phyloP scores from a whole-genome alignment of 2,113 vertebrate species.

The Plestiodon gilberti region DNA sequence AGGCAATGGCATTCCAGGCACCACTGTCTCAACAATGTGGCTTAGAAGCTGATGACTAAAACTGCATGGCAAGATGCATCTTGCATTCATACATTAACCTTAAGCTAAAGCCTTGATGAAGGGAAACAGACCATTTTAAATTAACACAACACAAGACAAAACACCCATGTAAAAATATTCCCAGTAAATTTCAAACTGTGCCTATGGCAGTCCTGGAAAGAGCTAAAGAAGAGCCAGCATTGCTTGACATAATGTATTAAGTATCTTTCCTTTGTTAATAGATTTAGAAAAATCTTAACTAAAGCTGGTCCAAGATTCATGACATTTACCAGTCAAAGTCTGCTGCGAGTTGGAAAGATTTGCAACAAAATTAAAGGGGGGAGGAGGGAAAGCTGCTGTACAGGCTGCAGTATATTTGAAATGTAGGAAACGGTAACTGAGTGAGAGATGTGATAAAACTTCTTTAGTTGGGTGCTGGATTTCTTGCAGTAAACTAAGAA shows the following conservation, averaged over 20 bases:
- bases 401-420: slow-evolving; percentile 55
- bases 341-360: slow-evolving; percentile 60
- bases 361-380: slow-evolving; percentile 59
- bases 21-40: slow-evolving; percentile 62
- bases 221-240: slow-evolving; percentile 52
- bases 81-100: slow-evolving; percentile 73
- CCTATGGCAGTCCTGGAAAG: slow-evolving; percentile 58
- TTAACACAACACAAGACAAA: slow-evolving; percentile 51
- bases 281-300: slow-evolving; percentile 69
- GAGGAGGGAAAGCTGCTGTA: slow-evolving; percentile 48
- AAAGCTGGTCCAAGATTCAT: slow-evolving; percentile 58
- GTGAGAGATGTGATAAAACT: slow-evolving; percentile 69
- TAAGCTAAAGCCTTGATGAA: slow-evolving; percentile 69
- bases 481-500: slow-evolving; percentile 67
- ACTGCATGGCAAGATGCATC: slow-evolving; percentile 67
- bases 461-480: slow-evolving; percentile 66
- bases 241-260: slow-evolving; percentile 68
- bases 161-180: slow-evolving; percentile 50
- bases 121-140: slow-evolving; percentile 68
- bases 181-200: slow-evolving; percentile 60
- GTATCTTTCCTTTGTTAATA: slow-evolving; percentile 64
- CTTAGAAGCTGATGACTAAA: slow-evolving; percentile 65
- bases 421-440: slow-evolving; percentile 68
- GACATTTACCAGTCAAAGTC: slow-evolving; percentile 63
- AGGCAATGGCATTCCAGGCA: slow-evolving; percentile 59